Evolutionary conservation across 2,888 invertebrate species (phyloP).

Genomic region (Netelia fuscicornis): DNA sequence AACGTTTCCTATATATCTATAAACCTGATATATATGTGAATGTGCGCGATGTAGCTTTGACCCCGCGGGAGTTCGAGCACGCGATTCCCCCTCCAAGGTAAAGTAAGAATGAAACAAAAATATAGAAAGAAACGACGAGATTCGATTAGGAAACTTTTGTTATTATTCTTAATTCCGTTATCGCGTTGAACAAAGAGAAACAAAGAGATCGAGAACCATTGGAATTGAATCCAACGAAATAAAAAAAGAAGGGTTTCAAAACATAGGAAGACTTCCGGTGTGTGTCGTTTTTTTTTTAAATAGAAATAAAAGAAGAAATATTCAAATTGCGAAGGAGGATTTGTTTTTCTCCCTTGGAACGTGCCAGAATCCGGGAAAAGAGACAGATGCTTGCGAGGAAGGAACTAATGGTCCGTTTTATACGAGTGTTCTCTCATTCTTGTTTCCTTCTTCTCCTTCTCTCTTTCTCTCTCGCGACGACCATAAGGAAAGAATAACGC

Average conservation of each 20-base stretch:
- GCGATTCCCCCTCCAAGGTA: constrained; percentile 5
- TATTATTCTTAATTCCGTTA: neutral
- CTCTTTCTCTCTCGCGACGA: constrained; percentile 5
- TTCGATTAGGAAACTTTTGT: constrained; percentile 16
- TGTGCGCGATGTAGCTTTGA: neutral
- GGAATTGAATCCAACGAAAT: neutral
- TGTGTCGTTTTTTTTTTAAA: neutral
- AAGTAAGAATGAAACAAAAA: constrained; percentile 7
- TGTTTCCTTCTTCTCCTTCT: neutral
- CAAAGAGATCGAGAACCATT: neutral
- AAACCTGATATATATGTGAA: neutral
- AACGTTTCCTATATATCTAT: constrained; percentile 5
- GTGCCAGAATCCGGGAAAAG: constrained; percentile 37
- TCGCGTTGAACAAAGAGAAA: neutral
- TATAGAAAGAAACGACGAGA: neutral
- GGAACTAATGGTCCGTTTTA: constrained; percentile 12
- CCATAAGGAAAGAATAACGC: constrained; percentile 15
- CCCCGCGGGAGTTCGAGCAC: neutral
- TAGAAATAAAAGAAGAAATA: neutral
- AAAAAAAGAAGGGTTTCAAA: neutral
- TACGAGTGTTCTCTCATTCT: neutral
- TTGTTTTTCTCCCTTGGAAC: neutral
- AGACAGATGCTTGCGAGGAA: constrained; percentile 25
- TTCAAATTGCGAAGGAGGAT: constrained; percentile 9
- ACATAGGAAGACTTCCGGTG: neutral